Conservation (phyloP, 2,113 vertebrate genomes). For the Ceyx melanurus region DNA sequence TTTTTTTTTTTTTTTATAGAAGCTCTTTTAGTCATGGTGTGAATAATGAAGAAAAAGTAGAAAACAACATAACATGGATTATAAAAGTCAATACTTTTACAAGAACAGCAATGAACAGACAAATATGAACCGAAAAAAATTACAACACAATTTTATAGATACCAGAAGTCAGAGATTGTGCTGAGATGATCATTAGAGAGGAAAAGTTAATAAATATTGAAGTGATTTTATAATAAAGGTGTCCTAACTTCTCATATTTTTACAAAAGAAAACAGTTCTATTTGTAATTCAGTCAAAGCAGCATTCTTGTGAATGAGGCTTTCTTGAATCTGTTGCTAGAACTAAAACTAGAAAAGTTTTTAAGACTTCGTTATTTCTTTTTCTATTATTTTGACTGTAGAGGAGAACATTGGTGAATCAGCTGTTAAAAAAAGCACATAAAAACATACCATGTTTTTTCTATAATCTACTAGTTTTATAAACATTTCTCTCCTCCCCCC, state of each 20-base stretch:
- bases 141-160: neutral
- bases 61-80: neutral
- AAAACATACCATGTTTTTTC: fast-evolving
- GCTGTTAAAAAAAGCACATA: neutral
- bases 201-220: neutral
- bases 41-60: neutral
- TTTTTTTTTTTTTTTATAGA: neutral
- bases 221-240: neutral
- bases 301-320: fast-evolving
- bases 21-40: neutral
- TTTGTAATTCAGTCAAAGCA: neutral
- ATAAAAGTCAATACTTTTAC: neutral
- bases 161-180: neutral
- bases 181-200: neutral
- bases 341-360: neutral
- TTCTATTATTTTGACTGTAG: neutral
- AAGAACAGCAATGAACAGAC: neutral
- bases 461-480: neutral
- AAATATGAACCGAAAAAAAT: neutral
- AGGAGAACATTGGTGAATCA: neutral
- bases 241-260: neutral
- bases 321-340: neutral
- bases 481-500: neutral
- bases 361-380: neutral
- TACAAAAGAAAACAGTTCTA: neutral